Evolutionary conservation across 2,113 vertebrate genomes (phyloP), one percentile per base, ranked within the genome.

Genomic region (Mormoops blainvillei): DNA sequence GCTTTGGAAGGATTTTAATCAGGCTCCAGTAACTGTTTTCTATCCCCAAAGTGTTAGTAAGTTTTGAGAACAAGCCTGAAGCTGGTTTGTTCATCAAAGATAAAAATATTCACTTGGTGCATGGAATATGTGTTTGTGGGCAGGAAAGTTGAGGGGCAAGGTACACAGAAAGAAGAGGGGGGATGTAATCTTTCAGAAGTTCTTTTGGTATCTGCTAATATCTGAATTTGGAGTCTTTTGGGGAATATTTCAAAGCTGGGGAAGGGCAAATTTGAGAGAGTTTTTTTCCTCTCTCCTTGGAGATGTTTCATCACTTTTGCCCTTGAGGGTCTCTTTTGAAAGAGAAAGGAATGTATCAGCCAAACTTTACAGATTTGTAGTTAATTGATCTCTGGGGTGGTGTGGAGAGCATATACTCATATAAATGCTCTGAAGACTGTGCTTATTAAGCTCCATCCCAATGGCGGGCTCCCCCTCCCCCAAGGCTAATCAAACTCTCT

Each of bases 341-440:
- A 90, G 54, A 87, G 81, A 52, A 91, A 91, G 18, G 14, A 78
- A 78, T 26, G 9, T 6, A 56, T 78, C 38, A 74, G 20, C 45
- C 73, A 91, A 78, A 85, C 20, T 82, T 89, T 26, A 61, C 16
- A 58, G 52, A 70, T 90, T 84, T 87, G 58, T 81, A n/a, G 70
- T 92, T 98, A 97, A 98, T 97, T 98, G 96, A 73, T 94, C 96
- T 95, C 96, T 92, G 48, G 96, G 93, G 97, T 90, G 54, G 45
- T 61, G 10, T 88, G 82, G 74, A 81, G 56, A 89, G 28, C n/a
- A 87, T 5, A 91, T 65, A 31, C 11, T 76, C 36, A 63, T 16
- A 5, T 9, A 84, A 90, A 71, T 68, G 19, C 61, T 96, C 89
- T 63, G 65, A 96, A 67, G 52, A 71, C 38, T 63, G 33, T 70